Evolutionary conservation across 2,797 vertebrate genomes (phyloP).

Genomic region (Scleropages formosus): DNA sequence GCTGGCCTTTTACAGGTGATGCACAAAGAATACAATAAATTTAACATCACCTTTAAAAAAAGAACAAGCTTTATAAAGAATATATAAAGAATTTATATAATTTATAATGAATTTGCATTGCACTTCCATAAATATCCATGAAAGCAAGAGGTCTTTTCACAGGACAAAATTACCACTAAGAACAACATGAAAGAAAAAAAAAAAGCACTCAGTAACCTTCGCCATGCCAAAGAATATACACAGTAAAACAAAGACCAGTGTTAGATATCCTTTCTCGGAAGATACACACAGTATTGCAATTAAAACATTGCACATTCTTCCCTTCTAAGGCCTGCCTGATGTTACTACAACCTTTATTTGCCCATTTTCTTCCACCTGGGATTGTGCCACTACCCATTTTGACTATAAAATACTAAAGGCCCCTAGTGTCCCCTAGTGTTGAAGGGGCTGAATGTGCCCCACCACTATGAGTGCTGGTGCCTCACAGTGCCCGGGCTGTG

Average conservation of each 20-base stretch:
- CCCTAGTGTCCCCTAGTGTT: constrained; percentile 22
- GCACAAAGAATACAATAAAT: too few relatives aligned
- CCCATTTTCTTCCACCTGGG: too few relatives aligned
- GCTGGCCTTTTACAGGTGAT: too few relatives aligned
- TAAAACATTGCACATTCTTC: constrained; percentile 2
- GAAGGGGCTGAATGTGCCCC: too few relatives aligned
- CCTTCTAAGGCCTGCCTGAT: background rate
- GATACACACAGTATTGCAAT: background rate
- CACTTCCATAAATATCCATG: background rate
- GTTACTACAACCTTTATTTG: background rate
- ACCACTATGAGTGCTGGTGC: too few relatives aligned
- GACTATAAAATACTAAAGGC: background rate
- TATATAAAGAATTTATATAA: too few relatives aligned
- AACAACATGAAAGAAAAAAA: background rate
- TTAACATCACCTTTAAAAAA: background rate
- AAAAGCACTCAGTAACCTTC: background rate
- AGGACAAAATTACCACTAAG: background rate
- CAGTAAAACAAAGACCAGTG: background rate
- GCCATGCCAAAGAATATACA: background rate
- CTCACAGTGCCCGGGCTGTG: too few relatives aligned
- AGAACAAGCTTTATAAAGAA: background rate
- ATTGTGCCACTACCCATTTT: background rate
- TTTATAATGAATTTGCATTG: background rate
- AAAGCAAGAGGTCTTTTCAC: background rate
- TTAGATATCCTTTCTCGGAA: background rate